phyloP scores from a whole-genome alignment of 2,888 invertebrate genomes.

The Augiades crinisus region DNA sequence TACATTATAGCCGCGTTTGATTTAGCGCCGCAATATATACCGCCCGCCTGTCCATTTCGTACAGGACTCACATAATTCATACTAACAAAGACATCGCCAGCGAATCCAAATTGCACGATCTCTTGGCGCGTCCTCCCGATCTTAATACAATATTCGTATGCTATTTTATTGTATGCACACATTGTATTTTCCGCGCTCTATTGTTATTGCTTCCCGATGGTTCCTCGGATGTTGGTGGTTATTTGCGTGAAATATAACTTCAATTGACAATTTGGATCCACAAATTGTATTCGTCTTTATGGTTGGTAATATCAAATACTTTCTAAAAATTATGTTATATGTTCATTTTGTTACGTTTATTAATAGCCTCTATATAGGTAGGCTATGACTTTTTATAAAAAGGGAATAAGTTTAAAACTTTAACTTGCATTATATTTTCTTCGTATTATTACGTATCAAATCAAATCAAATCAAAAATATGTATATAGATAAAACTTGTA shows the following conservation, averaged over 20 bases:
- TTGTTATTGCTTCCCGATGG: conserved; percentile 18
- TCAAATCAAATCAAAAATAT: no score
- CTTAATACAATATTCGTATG: conserved; percentile 31
- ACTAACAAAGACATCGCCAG: conserved; percentile 48
- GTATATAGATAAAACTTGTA: no score
- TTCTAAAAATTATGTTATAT: no score
- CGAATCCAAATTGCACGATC: conserved; percentile 37
- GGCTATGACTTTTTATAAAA: no score
- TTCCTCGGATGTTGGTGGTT: background rate
- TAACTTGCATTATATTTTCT: no score
- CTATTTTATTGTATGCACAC: conserved; percentile 4
- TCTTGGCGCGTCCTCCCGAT: conserved; percentile 27
- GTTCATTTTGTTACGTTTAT: no score
- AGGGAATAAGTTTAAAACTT: no score
- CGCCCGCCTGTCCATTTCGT: conserved; percentile 49
- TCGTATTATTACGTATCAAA: no score
- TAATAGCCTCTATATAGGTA: no score
- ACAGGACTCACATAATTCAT: conserved; percentile 55
- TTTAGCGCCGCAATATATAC: conserved; percentile 63
- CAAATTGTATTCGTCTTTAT: no score
- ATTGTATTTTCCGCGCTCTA: conserved; percentile 31
- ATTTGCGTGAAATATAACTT: conserved; percentile 2
- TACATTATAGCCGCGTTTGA: conserved; percentile 59
- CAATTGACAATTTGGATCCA: background rate
- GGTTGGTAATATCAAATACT: background rate